Percentiles rank a stretch among this genome's conserved stretches.
phyloP scores from a whole-genome alignment of 30 jellyfish, hydroid and myxozoan genomes.

The Turritopsis dohrnii region DNA sequence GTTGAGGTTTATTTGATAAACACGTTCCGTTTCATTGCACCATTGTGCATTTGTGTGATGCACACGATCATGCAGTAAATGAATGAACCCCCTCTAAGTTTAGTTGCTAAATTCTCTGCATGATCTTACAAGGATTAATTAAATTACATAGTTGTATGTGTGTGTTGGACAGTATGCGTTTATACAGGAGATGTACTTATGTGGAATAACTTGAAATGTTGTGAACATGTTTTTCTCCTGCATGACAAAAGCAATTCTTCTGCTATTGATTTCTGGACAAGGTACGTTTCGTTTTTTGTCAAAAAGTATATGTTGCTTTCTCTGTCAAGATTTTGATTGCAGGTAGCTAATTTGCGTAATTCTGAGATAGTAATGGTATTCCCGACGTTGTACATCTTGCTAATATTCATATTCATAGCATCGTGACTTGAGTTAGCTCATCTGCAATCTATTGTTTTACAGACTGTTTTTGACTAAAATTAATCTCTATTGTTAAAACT shows the following conservation, averaged over 20 bases:
- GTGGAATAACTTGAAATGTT: neutral
- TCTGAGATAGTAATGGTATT: too few species aligned
- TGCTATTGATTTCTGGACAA: neutral
- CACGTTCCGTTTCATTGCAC: neutral
- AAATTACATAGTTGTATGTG: neutral
- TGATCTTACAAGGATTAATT: neutral
- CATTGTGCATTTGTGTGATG: neutral
- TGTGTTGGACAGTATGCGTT: too few species aligned
- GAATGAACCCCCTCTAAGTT: neutral
- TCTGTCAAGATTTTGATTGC: too few species aligned
- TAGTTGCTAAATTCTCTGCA: neutral
- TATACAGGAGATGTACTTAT: neutral
- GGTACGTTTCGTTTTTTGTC: neutral
- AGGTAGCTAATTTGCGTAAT: too few species aligned
- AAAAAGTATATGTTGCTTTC: neutral
- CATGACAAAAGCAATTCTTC: neutral
- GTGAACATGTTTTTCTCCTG: neutral
- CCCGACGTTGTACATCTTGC: too few species aligned
- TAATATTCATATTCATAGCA: too few species aligned
- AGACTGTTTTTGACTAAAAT: too few species aligned
- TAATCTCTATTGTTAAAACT: too few species aligned
- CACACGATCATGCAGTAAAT: neutral
- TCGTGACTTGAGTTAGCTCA: too few species aligned
- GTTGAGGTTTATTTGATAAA: neutral
- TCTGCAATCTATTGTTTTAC: too few species aligned